Conservation (phyloP, 2,113 vertebrate species). For the Macrotis lagotis region DNA sequence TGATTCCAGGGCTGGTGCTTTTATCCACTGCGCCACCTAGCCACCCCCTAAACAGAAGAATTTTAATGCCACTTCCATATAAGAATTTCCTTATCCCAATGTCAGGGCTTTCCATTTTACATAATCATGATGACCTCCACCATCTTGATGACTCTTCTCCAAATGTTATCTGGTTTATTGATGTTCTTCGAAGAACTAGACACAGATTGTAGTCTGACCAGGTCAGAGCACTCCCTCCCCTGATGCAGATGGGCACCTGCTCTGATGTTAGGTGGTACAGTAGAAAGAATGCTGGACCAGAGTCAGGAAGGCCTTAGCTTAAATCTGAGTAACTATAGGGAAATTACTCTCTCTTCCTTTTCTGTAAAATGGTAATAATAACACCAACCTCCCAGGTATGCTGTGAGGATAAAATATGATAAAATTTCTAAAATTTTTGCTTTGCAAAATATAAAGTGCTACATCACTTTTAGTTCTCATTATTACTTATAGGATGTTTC, state of each 20-base stretch:
- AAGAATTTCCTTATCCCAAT: neutral
- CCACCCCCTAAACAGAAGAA: neutral
- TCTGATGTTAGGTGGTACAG: neutral
- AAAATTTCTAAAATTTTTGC: neutral
- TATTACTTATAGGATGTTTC: neutral
- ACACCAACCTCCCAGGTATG: neutral
- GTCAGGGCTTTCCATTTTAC: neutral
- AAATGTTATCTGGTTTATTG: neutral
- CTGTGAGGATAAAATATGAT: neutral
- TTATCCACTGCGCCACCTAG: no score
- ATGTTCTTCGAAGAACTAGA: neutral
- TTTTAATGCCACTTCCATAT: neutral
- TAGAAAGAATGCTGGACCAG: neutral
- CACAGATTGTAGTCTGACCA: neutral
- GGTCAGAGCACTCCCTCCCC: neutral
- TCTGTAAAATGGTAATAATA: neutral
- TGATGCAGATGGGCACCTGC: neutral
- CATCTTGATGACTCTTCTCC: neutral
- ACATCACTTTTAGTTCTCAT: neutral
- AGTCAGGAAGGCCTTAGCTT: neutral
- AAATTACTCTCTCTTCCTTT: neutral
- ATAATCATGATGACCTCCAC: neutral
- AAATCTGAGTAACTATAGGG: neutral
- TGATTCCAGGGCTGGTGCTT: no score
- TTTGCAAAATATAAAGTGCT: neutral